Base-by-base conservation (phyloP, 2,797 vertebrate genomes). In the Takifugu ocellatus region DNA sequence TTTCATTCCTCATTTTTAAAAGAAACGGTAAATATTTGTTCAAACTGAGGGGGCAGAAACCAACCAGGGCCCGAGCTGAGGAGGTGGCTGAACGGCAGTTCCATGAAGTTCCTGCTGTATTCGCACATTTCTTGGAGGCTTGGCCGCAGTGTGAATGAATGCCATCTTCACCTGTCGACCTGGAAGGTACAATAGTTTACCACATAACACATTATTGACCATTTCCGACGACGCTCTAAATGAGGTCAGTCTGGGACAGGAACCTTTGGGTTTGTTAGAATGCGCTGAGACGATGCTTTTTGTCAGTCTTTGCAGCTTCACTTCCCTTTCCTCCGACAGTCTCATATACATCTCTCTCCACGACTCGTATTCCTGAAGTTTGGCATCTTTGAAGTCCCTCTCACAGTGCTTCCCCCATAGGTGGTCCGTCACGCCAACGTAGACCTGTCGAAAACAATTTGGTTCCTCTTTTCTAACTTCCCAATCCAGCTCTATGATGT, bases 131-230 rank as follows among this genome's bases (percentile, higher is more conserved):
- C 92, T 92, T 6, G 91, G 91, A 56, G 93, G 92, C 84, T 95
- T 96, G 70, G 92, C 93, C 79, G 86, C 87, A n/a, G 88, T 85
- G 56, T 92, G 88, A 75, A 94, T 72, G 62, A 93, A 95, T 46
- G 94, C 92, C 90, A 95, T 87, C 87, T 96, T 96, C 75, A 92
- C 90, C 87, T 93, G 93, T 51, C 93, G 89, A 36, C 93, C 95
- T 96, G 64, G 69, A 73, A 54, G 36, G 11, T 14, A 4, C 36
- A 39, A 39, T 12, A 14, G 12, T 39, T 39, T 39, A 39, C 12
- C 36, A 39, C 36, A 11, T 39, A 12, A 14, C 36, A 39, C 12
- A 14, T 14, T 39, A 10, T 39, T 14, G 11, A 39, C 36, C 9
- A 39, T 39, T 36, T 36, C 12, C 11, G 3, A 14, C 4, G 36